Evolutionary conservation across 2,113 vertebrate genomes (phyloP).

Genomic region (Chaetura pelagica): DNA sequence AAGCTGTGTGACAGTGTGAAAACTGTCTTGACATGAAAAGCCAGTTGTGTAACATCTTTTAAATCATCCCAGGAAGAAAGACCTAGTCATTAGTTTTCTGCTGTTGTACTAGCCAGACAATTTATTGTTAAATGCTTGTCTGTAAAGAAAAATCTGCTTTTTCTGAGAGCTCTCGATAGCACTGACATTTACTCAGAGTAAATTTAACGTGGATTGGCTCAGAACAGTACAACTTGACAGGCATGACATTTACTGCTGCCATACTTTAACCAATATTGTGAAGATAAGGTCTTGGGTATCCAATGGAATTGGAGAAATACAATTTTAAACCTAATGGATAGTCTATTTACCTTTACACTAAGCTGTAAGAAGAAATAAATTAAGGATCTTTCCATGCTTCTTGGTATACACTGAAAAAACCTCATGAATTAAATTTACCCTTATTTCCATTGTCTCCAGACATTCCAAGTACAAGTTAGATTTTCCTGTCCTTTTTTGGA

Average conservation of each 20-base stretch:
- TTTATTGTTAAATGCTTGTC: slow-evolving; percentile 77
- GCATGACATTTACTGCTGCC: slow-evolving; percentile 79
- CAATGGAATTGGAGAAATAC: slow-evolving; percentile 74
- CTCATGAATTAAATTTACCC: slow-evolving; percentile 55
- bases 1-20: not conserved
- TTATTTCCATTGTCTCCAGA: slow-evolving; percentile 24
- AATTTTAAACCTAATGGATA: slow-evolving; percentile 75
- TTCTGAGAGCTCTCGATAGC: slow-evolving; percentile 69
- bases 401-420: slow-evolving; percentile 31
- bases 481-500: not conserved
- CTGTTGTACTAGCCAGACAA: slow-evolving; percentile 65
- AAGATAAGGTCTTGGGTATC: slow-evolving; percentile 77
- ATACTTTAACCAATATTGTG: slow-evolving; percentile 74
- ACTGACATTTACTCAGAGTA: slow-evolving; percentile 82
- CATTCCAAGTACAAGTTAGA: not conserved
- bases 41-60: slow-evolving; percentile 12
- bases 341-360: slow-evolving; percentile 77
- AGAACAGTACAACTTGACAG: slow-evolving; percentile 73
- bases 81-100: slow-evolving; percentile 71
- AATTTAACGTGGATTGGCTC: slow-evolving; percentile 75
- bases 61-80: slow-evolving; percentile 18
- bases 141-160: slow-evolving; percentile 71
- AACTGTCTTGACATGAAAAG: slow-evolving; percentile 8
- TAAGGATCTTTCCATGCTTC: slow-evolving; percentile 53
- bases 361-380: slow-evolving; percentile 76